Percentiles rank a stretch among this genome's conserved stretches.
Evolutionary conservation across 2,797 vertebrate genomes (phyloP).

Genomic region (Chelon auratus): DNA sequence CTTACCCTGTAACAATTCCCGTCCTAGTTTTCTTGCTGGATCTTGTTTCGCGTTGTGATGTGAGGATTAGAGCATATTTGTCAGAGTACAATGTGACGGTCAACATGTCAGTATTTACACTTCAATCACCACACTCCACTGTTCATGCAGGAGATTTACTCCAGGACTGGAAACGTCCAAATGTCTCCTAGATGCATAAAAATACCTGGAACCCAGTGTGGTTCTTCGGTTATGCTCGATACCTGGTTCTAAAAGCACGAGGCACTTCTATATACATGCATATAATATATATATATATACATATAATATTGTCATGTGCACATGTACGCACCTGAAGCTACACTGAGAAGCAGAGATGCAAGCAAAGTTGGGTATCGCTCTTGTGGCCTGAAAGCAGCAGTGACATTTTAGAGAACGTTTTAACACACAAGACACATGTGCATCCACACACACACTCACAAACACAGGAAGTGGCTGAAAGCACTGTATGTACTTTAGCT

Average conservation of each 20-base stretch:
- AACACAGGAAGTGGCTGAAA: background rate
- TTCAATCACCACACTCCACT: background rate
- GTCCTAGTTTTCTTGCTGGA: background rate
- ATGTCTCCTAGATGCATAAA: background rate
- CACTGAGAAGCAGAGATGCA: conserved; percentile 13
- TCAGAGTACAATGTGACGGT: background rate
- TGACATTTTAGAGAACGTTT: conserved; percentile 33
- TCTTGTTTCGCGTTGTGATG: background rate
- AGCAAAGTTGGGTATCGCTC: conserved; percentile 9
- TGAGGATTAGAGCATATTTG: background rate
- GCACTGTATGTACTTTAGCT: background rate
- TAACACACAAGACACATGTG: background rate
- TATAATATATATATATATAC: conserved; percentile 16
- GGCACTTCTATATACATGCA: conserved; percentile 16
- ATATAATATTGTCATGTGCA: background rate
- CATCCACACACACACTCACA: background rate
- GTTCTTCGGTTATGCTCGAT: background rate
- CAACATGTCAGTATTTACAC: background rate
- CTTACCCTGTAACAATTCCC: background rate
- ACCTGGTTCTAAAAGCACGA: conserved; percentile 13
- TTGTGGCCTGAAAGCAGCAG: conserved; percentile 15
- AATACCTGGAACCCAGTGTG: background rate
- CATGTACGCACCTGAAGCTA: background rate
- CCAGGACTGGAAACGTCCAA: background rate
- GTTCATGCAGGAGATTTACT: background rate